Base-by-base conservation (phyloP, 2,113 vertebrate genomes). In the Sapayoa aenigma region DNA sequence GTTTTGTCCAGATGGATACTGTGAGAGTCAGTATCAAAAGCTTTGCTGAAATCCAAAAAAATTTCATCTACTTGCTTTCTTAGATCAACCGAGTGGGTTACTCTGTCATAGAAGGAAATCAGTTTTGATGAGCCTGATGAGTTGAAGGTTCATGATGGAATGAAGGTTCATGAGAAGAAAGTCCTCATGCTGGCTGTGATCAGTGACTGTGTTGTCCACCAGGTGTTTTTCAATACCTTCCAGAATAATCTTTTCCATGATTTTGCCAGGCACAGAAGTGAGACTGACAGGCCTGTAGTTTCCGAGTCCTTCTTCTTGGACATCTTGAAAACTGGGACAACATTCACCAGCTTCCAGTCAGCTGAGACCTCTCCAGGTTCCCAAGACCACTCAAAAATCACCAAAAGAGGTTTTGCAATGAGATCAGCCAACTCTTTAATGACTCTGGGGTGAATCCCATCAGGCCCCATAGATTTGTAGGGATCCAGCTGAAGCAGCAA, bases 101-200 rank as follows among this genome's bases (percentile, higher is more conserved):
- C 33, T 35, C 28, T 5, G 23, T 37, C 12, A 6, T 24, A 46
- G 47, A 62, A 69, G 30, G 55, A 78, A 46, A 62, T 69, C 33
- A 53, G 33, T 23, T 46, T 69, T 33, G 39, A 78, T 8, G 13
- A 19, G 12, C 12, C 53, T 55, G 53, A 55, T 55, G 53, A 8
- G 53, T 55, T 55, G 11, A 33, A 33, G 31, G 30, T 55, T 55
- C 52, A 28, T 55, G 52, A 30, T 55, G 30, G 52, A 17, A 55
- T 55, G 30, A 30, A 55, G 17, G 52, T 55, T 19, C 30, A 31
- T 55, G 30, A 33, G 33, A 23, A 46, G n/a, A n/a, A n/a, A n/a
- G n/a, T n/a, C n/a, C n/a, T n/a, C n/a, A 0, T 0, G 0, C 14
- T 62, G 28, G 42, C 31, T n/a, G 46, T 39, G 55, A 44, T 28